Evolutionary conservation across 2,888 invertebrate species (phyloP), one percentile per base, ranked within the genome.

Genomic region (Chaetogeoica ovagalla): DNA sequence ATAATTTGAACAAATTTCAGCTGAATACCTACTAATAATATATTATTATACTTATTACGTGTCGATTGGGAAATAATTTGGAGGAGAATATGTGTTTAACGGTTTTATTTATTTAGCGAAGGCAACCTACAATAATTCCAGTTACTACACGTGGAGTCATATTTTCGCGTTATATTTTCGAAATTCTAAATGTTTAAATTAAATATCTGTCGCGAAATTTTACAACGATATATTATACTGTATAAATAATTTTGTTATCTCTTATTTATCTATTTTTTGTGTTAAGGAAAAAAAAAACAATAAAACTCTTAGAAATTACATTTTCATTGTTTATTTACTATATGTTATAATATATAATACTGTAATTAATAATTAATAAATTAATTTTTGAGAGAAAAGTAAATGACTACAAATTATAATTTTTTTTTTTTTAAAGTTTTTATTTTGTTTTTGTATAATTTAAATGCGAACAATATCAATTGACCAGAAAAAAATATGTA

Each of bases 51-150:
- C 30, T 66, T 30, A 30, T 4, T 30, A 43, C 19, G 43, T 21
- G 59, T 48, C 11, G 43, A 21, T 66, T 19, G 43, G 30, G 55
- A 55, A n/a, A 55, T 43, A n/a, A 30, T 59, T 23, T 57, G 57
- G 43, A 71, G 75, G 43, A 59, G 66, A 30, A 2, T 13, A 74
- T 63, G 39, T 75, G 75, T 75, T 75, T 75, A 75, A 75, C 75
- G 66, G 66, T 75, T 75, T 75, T 75, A 75, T 75, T 75, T 75
- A 75, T 30, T 30, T 75, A 75, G 75, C 39, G 73, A 72, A 60
- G 43, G 66, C 66, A 66, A 66, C 23, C 66, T 65, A 59, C 75
- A 66, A 59, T 75, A 66, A 75, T 75, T 75, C 66, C 65, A 75
- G 74, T 75, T 65, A 66, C 74, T 66, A 75, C 75, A 48, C 23